Evolutionary conservation across 2,888 invertebrate species (phyloP), one percentile per base, ranked within the genome.

Genomic region (Agonopterix arenella): DNA sequence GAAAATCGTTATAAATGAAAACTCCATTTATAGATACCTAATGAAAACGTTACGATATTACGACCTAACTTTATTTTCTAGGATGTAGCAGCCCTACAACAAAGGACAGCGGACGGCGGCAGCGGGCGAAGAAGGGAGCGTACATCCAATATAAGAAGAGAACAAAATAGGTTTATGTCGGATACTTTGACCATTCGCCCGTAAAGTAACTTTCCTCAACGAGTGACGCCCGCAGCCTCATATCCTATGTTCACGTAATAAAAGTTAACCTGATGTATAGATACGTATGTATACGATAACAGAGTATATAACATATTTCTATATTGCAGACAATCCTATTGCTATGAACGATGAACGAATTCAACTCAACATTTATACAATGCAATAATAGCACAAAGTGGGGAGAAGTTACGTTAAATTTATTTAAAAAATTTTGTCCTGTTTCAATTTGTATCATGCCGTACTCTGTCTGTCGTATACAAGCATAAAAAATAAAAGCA

Each of bases 101-200:
- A 71, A 70, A 77, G 83, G 82, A 79, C 79, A 79, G 74, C 74
- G 76, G 73, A 70, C 78, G 63, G 61, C 65, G 66, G 28, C 28
- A 28, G 28, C 28, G 59, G 64, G 77, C 68, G 73, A 81, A 81
- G 84, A 84, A 83, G 84, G 84, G 85, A 80, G 78, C 75, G 82
- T 70, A 84, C 80, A 85, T 88, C 84, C 85, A 88, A 89, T 88
- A 88, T 88, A 88, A 89, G 88, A 89, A 88, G 83, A 86, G 84
- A 86, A 86, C 86, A 85, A 89, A 89, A 89, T 89, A 86, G 88
- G 86, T 89, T 89, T 89, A 89, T 85, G 86, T 84, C 81, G 81
- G 84, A 86, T 83, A 88, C 89, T 89, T 89, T 89, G 89, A 89
- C 88, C 88, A 83, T 78, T 86, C 80, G 80, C 70, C 86, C 86